A percentile compares a stretch with the other conserved stretches of the same genome.
phyloP scores from a whole-genome alignment of 2,888 invertebrate genomes.

The Tryphoninae sp. region DNA sequence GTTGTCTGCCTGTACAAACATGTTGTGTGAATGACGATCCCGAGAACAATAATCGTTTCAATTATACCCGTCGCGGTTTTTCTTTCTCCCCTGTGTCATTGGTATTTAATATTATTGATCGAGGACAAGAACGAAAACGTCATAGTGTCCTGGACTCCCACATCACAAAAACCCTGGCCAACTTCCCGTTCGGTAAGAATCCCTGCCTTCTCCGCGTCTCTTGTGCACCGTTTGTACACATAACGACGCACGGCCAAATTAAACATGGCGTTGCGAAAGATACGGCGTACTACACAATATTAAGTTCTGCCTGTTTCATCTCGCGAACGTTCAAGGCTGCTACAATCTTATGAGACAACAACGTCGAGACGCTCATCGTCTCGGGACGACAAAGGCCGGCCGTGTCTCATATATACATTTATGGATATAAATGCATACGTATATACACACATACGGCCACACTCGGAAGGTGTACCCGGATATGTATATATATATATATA shows the following conservation, averaged over 20 bases:
- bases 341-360: background rate
- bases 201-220: slow-evolving; percentile 55
- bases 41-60: slow-evolving; percentile 66
- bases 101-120: slow-evolving; percentile 17
- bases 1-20: slow-evolving; percentile 74
- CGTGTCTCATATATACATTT: slow-evolving; percentile 37
- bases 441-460: background rate
- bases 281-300: slow-evolving; percentile 7
- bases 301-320: background rate
- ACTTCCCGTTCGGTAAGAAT: slow-evolving; percentile 62
- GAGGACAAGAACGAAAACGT: slow-evolving; percentile 29
- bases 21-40: slow-evolving; percentile 70
- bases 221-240: slow-evolving; percentile 38
- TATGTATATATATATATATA: background rate
- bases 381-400: slow-evolving; percentile 39
- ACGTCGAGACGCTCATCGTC: slow-evolving; percentile 47
- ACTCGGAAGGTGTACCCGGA: background rate
- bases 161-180: slow-evolving; percentile 52
- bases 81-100: slow-evolving; percentile 64
- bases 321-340: slow-evolving; percentile 16
- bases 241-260: slow-evolving; percentile 63
- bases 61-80: slow-evolving; percentile 66
- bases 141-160: slow-evolving; percentile 54
- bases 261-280: slow-evolving; percentile 73
- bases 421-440: background rate